Base-by-base conservation (phyloP, 2,888 invertebrate species). In the Zootermopsis nevadensis region DNA sequence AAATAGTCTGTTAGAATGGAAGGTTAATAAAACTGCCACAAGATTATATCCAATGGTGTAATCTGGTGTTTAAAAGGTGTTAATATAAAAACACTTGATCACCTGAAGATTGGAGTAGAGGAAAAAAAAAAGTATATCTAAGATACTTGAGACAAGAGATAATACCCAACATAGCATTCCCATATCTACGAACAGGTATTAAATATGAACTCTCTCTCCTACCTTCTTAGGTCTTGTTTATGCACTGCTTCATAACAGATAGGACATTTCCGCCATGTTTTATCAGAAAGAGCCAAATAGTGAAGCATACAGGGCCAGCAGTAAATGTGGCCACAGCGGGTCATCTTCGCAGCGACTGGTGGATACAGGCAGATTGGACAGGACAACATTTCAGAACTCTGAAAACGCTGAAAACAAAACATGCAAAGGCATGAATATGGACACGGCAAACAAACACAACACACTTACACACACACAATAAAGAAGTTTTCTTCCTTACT, bases 221-320 rank as follows among this genome's bases (percentile, higher is more conserved):
- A 95, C 93, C 97, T 94, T 91, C 96, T 98, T 86, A 99, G 92
- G 88, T 98, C 97, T 60, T 93, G 91, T 84, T 94, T 94, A 85
- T 95, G 93, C 80, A 99, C 91, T 1, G 94, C 92, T 87, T 97
- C 96, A 86, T 94, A 95, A 89, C 99, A 99, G 85, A 99, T 98
- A 0, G 99, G 99, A 89, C 99, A 99, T 88, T 95, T 95, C 53
- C 94, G 91, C 91, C 95, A 95, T 35, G 93, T 91, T 88, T 95
- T 94, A 87, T 98, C 98, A 81, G 95, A 95, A 2, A 98, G 91
- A 0, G 96, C 94, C 69, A 97, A 92, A 88, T 98, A 98, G 89
- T 98, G 98, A 77, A 99, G 92, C 86, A 98, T 93, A 88, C 99
- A 99, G 0, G 98, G 93, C 98, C 97, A 99, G 89, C 99, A 99